A percentile compares a stretch with the other conserved stretches of the same genome.
Conservation (phyloP, 2,797 vertebrate genomes). For the Halcyon chelicuti region DNA sequence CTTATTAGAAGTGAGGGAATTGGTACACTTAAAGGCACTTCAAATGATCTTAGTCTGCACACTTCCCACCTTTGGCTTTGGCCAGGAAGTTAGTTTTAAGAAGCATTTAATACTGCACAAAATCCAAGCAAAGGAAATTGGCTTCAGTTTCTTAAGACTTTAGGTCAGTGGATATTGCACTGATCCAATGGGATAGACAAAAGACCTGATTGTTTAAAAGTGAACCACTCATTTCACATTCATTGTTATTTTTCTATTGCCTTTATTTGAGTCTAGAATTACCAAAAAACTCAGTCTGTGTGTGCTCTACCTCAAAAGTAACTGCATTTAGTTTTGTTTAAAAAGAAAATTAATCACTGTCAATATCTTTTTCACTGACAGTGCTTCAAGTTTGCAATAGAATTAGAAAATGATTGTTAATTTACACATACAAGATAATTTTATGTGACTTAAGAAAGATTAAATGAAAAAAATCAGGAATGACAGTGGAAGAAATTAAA, state of each 20-base stretch:
- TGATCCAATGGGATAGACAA: not conserved
- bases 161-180: constrained; percentile 50
- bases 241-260: constrained; percentile 39
- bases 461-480: constrained; percentile 73
- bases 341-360: constrained; percentile 44
- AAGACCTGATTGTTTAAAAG: not conserved
- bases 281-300: not conserved
- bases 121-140: constrained; percentile 74
- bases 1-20: constrained; percentile 53
- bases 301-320: not conserved
- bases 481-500: constrained; percentile 79
- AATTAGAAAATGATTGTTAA: constrained; percentile 72
- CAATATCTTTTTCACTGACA: constrained; percentile 3
- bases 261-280: not conserved
- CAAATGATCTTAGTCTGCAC: constrained; percentile 49
- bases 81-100: constrained; percentile 72
- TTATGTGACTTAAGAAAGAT: constrained; percentile 73
- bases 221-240: constrained; percentile 38
- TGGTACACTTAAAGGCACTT: constrained; percentile 49
- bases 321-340: constrained; percentile 52
- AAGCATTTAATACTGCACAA: constrained; percentile 55
- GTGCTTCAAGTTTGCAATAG: constrained; percentile 40
- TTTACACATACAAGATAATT: constrained; percentile 74
- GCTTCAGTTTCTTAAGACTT: constrained; percentile 64
- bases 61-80: constrained; percentile 42